Percentiles rank a stretch among this genome's conserved stretches.
Conservation (phyloP, 2,888 invertebrate genomes). For the Tiliacea citrago region DNA sequence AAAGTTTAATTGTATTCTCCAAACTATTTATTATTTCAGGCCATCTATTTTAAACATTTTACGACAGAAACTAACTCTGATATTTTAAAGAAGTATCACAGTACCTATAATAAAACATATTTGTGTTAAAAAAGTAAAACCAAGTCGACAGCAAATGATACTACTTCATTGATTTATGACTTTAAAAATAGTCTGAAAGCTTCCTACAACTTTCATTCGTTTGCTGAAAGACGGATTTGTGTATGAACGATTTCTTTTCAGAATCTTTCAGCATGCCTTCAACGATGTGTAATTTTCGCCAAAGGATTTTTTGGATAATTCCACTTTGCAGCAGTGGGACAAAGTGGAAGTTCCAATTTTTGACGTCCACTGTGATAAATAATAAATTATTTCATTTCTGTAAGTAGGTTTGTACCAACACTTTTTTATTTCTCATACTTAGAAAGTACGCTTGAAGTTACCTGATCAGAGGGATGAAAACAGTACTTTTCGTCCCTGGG, state of each 20-base stretch:
- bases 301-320: too few species aligned
- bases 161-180: constrained; percentile 10
- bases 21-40: not conserved
- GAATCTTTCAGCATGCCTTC: not conserved
- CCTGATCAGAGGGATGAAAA: too few species aligned
- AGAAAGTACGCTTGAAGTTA: too few species aligned
- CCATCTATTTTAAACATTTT: constrained; percentile 18
- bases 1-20: not conserved
- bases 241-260: not conserved
- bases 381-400: too few species aligned
- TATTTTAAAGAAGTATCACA: not conserved
- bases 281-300: too few species aligned
- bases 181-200: constrained; percentile 11
- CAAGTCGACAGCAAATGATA: not conserved
- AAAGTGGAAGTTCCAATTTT: too few species aligned
- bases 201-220: not conserved
- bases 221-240: not conserved
- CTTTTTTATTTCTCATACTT: too few species aligned
- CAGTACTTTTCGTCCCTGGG: too few species aligned
- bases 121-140: not conserved
- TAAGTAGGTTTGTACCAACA: too few species aligned
- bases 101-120: constrained; percentile 27
- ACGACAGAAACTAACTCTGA: constrained; percentile 26
- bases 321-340: too few species aligned
- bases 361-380: too few species aligned